Evolutionary conservation across 30 jellyfish, hydroid and myxozoan species (phyloP).

Genomic region (Sanderia malayensis): DNA sequence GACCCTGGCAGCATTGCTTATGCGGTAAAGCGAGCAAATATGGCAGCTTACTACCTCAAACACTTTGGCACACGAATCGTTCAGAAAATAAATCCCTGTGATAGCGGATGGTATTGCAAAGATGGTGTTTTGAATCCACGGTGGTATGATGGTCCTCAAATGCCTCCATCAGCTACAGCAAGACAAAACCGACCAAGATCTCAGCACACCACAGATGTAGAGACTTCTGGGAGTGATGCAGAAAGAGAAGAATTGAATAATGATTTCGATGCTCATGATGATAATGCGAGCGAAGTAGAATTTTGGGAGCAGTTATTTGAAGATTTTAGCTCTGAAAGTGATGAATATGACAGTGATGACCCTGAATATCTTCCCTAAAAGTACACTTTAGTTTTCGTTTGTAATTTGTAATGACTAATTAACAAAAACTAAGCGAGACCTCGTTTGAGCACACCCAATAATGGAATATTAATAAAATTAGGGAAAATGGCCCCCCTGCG

Average conservation of each 20-base stretch:
- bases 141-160: conserved; percentile 20
- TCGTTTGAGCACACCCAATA: conserved; percentile 11
- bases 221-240: conserved; percentile 17
- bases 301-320: conserved; percentile 13
- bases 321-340: conserved; percentile 16
- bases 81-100: conserved; percentile 16
- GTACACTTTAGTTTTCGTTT: conserved; percentile 9
- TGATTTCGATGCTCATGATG: conserved; percentile 8
- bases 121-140: conserved; percentile 16
- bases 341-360: conserved; percentile 13
- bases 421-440: conserved; percentile 16
- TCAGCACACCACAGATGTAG: conserved; percentile 19
- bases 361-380: conserved; percentile 18
- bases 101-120: conserved; percentile 10
- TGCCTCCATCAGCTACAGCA: conserved; percentile 16
- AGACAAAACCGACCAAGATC: conserved; percentile 15
- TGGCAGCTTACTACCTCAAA: conserved; percentile 18
- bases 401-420: conserved; percentile 5
- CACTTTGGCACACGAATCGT: conserved; percentile 16
- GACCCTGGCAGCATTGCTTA: too few relatives aligned
- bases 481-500: conserved; percentile 5
- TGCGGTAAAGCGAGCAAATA: conserved; percentile 11
- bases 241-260: conserved; percentile 11
- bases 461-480: conserved; percentile 1
- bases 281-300: conserved; percentile 19